Evolutionary conservation across 2,113 vertebrate genomes (phyloP), one percentile per base, ranked within the genome.

Genomic region (Salvelinus fontinalis): DNA sequence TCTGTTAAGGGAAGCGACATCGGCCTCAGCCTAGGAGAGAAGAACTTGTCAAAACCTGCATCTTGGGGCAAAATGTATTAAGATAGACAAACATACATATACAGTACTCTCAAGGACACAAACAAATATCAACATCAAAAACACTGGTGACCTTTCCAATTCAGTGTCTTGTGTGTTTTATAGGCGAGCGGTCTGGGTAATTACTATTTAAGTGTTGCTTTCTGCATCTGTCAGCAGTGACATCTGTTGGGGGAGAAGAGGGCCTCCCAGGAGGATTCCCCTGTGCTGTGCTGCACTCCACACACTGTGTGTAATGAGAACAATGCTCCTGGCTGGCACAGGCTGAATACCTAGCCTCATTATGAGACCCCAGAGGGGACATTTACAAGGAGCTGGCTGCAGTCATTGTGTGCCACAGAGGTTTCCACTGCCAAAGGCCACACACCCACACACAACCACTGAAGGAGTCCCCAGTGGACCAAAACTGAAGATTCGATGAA

Each of bases 1-100:
- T 88, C 97, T 96, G 94, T 98, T 99, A 91, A 99, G 93, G 81
- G 97, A 98, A 81, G 97, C 97, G 18, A 99, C 97, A 9, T 99
- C 98, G 0, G 89, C 94, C 95, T 99, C 98, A 90, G 98, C 98
- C 98, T 99, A 78, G 62, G 27, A 70, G 20, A 71, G 44, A 72
- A 39, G 3, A 51, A 22, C 70, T 16, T 4, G 31, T 76, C 64
- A 82, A 71, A 54, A 51, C 49, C 59, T n/a, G 59, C 8, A n/a
- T 18, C 20, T 60, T 60, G 57, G 57, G 5, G 57, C 4, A 60
- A 60, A n/a, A n/a, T 44, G 16, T 16, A 22, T 64, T 9, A 5
- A n/a, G 24, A n/a, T 4, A 70, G 22, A 27, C 34, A 34, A 8
- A 34, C 31, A 34, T 34, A 7, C 39, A 44, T 44, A 11, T 11